Percentiles rank a stretch among this genome's conserved stretches.
Evolutionary conservation across 2,113 vertebrate genomes (phyloP).

Genomic region (Protobothrops flavoviridis): DNA sequence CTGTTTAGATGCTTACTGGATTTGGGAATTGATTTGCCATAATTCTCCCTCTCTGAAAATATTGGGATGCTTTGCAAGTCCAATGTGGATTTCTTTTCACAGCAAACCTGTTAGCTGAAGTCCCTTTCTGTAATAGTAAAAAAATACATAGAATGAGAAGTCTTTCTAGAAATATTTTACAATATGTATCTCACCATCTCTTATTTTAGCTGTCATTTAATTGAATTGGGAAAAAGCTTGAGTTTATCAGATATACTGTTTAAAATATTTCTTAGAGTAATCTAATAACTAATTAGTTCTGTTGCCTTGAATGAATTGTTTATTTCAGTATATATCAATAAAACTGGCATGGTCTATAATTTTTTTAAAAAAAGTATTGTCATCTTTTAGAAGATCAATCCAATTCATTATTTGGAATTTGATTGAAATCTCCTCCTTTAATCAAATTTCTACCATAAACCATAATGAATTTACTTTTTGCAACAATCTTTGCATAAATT

Average conservation of each 20-base stretch:
- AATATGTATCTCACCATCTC: too few species aligned
- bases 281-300: background rate
- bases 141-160: background rate
- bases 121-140: background rate
- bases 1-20: background rate
- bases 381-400: background rate
- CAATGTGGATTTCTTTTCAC: background rate
- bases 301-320: background rate
- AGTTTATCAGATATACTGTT: background rate
- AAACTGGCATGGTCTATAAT: background rate
- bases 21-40: background rate
- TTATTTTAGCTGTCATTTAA: background rate
- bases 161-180: background rate
- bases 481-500: background rate
- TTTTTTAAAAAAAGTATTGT: background rate
- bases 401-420: background rate
- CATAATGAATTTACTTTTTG: background rate
- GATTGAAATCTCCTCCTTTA: background rate
- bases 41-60: background rate
- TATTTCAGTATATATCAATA: background rate
- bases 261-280: background rate
- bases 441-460: background rate
- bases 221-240: background rate
- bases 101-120: background rate
- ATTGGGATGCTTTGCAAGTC: background rate